These are phyloP conservation scores for Camelus bactrianus DNA, from an alignment of 2,113 vertebrate species.

Conservation along the genomic window DNA sequence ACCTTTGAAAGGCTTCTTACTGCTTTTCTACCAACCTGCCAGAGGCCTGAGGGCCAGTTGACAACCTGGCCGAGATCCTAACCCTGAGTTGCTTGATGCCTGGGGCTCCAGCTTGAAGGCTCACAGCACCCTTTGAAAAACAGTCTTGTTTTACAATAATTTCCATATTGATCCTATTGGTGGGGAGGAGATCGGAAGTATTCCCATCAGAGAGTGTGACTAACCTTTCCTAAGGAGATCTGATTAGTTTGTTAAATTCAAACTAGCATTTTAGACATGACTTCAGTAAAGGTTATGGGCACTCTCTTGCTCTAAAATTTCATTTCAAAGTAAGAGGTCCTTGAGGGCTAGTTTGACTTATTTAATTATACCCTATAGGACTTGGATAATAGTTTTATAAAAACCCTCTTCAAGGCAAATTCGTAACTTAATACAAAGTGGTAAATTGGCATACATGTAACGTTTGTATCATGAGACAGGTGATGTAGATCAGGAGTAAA, in stretches of 20 bases:
- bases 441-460: constrained; percentile 83
- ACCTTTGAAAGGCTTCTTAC: background rate
- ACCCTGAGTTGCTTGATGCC: background rate
- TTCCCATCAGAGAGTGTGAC: constrained; percentile 79
- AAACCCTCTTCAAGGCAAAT: constrained; percentile 86
- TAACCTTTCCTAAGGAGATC: constrained; percentile 81
- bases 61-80: background rate
- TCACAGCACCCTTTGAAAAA: constrained; percentile 55
- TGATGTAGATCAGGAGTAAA: constrained; percentile 74
- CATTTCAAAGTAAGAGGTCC: constrained; percentile 87
- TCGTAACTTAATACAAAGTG: constrained; percentile 86
- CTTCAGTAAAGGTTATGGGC: constrained; percentile 86
- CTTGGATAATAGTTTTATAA: constrained; percentile 88
- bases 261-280: constrained; percentile 81
- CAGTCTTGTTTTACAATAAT: constrained; percentile 73
- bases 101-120: background rate
- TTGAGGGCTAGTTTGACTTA: constrained; percentile 88
- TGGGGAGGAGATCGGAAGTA: constrained; percentile 65
- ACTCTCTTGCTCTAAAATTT: constrained; percentile 86
- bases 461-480: constrained; percentile 73
- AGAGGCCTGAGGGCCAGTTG: background rate
- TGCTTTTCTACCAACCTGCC: background rate
- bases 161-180: constrained; percentile 70
- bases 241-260: constrained; percentile 87
- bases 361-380: constrained; percentile 88